Evolutionary conservation across 2,797 vertebrate species (phyloP), one percentile per base, ranked within the genome.

Genomic region (Crax fasciolata): DNA sequence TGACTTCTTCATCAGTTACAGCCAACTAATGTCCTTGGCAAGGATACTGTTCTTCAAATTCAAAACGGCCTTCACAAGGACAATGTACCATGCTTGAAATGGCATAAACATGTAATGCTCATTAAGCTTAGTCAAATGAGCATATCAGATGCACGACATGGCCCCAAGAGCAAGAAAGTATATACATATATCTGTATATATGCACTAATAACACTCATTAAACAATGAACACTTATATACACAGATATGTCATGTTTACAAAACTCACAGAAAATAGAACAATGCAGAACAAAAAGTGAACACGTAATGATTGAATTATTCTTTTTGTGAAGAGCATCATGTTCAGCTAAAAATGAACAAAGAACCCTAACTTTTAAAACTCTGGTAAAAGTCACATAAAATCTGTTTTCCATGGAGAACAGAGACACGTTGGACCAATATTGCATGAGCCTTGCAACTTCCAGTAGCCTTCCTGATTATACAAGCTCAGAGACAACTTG

Each of bases 61-160:
- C 96, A 95, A 96, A 97, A 95, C 5, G 6, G 79, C 61, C 75
- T 97, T 96, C 85, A 95, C 84, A 88, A 95, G 85, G 92, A 92
- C 85, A 96, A 91, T 15, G 46, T 76, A 91, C 83, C 68, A 67
- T 84, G 93, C 80, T 84, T 87, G 93, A 93, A 93, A 90, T 93
- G 77, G 81, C 57, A 87, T 57, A 89, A 72, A 86, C 54, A 92
- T 39, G 58, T 48, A 94, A 51, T 89, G 88, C 96, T 97, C 93
- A 94, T 89, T 94, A 92, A 89, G 67, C 90, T 93, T 86, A 72
- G 59, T 87, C 87, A 94, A 68, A 51, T 95, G 92, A 92, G 84
- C 57, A 66, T 49, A 78, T 59, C 90, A 92, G 91, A 96, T 80
- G 80, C 93, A 97, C 76, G 82, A 84, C 73, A 82, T 32, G 54